Base-by-base conservation (phyloP, 2,888 invertebrate genomes). In the Leuctra nigra region DNA sequence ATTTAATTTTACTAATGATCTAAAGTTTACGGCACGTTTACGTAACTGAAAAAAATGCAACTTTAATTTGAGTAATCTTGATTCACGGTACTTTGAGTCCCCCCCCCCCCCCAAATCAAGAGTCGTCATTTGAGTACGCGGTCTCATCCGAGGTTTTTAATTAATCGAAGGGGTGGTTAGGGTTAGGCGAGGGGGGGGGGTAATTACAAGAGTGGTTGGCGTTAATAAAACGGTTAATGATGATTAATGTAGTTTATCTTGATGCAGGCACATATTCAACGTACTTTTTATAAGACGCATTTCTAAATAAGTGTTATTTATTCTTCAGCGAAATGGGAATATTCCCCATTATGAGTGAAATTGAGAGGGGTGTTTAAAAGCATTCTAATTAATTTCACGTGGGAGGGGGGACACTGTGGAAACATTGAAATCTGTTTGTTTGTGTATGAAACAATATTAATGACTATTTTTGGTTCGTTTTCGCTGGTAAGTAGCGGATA, bases 351-450 rank as follows among this genome's bases (percentile, higher is more conserved):
- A 38, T 11, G 16, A 25, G 33, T 23, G 39, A 29, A 11, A 18
- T 14, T n/a, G 20, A 29, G 38, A 50, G 22, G 18, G 47, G 24
- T 24, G 24, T 47, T 47, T 55, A 58, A 58, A 47, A 55, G 58
- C 29, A 33, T 20, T 52, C 56, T 59, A 59, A 56, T 59, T 59
- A 59, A 59, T 59, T 59, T 53, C 29, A 22, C 39, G 29, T 36
- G 39, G 44, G 48, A 36, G 55, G 54, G 14, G 14, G 36, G 14
- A 47, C 25, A 47, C 29, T 24, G 46, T 16, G 16, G 36, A 55
- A n/a, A n/a, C n/a, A n/a, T n/a, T n/a, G n/a, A n/a, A 55, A 36
- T 55, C n/a, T 39, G 18, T 38, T 33, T 55, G 16, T 24, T 23
- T 55, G 39, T 39, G 48, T 48, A 50, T 55, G 55, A 55, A 53